Percentiles rank a stretch among this genome's conserved stretches.
Conservation (phyloP, 2,113 vertebrate genomes). For the Gnathonemus echidnorhynchus region DNA sequence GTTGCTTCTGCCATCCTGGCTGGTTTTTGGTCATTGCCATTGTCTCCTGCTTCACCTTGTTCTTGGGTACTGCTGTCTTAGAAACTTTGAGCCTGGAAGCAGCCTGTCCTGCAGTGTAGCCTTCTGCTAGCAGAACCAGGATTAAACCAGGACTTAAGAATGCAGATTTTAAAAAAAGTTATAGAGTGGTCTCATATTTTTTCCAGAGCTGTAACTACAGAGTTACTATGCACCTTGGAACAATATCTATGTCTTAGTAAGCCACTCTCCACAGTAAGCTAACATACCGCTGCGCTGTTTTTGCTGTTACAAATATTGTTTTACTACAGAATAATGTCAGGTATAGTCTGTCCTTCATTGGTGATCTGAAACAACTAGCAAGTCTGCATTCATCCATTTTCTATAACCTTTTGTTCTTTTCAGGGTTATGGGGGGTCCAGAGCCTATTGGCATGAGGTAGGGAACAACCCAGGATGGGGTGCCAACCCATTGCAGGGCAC, state of each 20-base stretch:
- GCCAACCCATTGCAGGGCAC: not conserved
- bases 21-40: not conserved
- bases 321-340: not conserved
- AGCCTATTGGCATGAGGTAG: not conserved
- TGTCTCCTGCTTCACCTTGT: not conserved
- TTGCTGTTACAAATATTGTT: not conserved
- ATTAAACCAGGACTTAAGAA: not conserved
- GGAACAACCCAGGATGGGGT: not conserved
- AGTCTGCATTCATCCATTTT: not conserved
- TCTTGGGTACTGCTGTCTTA: not conserved
- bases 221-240: not conserved
- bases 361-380: not conserved
- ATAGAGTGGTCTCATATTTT: not conserved
- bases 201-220: not conserved
- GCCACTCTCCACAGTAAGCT: not conserved
- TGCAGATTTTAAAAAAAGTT: not conserved
- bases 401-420: not conserved
- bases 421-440: not conserved
- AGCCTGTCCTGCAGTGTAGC: not conserved
- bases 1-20: not conserved
- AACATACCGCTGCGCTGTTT: not conserved
- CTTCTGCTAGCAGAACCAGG: not conserved
- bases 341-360: not conserved
- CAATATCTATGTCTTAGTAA: not conserved
- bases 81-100: not conserved